Evolutionary conservation across 2,888 invertebrate species (phyloP), one percentile per base, ranked within the genome.

Genomic region (Drosophila basisetae): DNA sequence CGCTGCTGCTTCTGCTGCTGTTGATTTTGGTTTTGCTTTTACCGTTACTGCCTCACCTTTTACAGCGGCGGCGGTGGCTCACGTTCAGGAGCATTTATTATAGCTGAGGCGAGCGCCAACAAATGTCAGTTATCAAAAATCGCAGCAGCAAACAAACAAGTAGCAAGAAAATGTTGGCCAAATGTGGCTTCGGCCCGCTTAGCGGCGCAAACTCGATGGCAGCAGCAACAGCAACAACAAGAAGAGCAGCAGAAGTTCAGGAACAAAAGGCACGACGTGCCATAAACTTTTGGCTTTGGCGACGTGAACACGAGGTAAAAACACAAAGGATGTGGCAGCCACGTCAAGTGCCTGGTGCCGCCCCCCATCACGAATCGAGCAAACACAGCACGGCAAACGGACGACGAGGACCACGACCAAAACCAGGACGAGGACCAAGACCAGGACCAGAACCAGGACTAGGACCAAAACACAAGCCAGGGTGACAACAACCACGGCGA

Each of bases 91-190:
- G 37, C 78, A 64, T 67, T 80, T 81, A 71, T 64, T 80, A 41
- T 66, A 62, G 80, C 58, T 30, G 63, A 63, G 64, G 68, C 76
- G 62, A 68, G 43, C 49, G 74, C 79, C 80, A 70, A 59, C 82
- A 89, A 84, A 84, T 84, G 90, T 82, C 84, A 87, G 84, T 84
- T 84, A 84, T 89, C 88, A 84, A 82, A 84, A 87, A 84, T 84
- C 90, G 82, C 68, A 71, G 80, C 61, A 71, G 85, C 84, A 73
- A 72, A 85, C 89, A 83, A 83, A 83, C 90, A 85, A 84, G 89
- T 85, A 75, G 89, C 80, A 72, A 78, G 85, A 73, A 78, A 76
- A 84, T 88, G 90, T 90, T 84, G 84, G 87, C 75, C 76, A 84
- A 72, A 78, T 90, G 55, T 59, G 52, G 41, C 47, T 16, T 16